Evolutionary conservation across 2,888 invertebrate genomes (phyloP).

Genomic region (Ophonus ardosiacus): DNA sequence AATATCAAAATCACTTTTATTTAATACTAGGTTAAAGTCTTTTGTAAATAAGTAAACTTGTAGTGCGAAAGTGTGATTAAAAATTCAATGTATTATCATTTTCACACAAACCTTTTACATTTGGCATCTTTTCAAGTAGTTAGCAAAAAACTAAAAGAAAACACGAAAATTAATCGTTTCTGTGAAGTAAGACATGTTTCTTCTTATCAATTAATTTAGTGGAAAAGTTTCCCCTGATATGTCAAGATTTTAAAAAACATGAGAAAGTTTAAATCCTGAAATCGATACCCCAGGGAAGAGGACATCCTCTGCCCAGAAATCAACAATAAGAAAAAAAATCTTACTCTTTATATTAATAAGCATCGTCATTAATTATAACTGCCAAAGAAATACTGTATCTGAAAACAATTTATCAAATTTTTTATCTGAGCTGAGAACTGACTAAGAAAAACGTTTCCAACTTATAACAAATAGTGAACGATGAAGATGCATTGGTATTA

Average conservation of each 20-base stretch:
- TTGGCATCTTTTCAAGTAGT: not conserved
- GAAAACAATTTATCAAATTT: slow-evolving; percentile 52
- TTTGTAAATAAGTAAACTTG: not conserved
- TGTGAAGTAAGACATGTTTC: not conserved
- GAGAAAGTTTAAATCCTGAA: slow-evolving; percentile 3
- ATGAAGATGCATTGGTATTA: slow-evolving; percentile 34
- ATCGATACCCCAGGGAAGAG: not conserved
- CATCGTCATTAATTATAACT: slow-evolving; percentile 52
- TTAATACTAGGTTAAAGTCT: too few species aligned
- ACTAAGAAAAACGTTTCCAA: slow-evolving; percentile 29
- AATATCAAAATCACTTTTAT: too few species aligned
- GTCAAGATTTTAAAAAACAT: slow-evolving; percentile 23
- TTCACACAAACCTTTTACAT: not conserved
- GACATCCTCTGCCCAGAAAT: not conserved
- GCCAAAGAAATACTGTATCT: slow-evolving; percentile 50
- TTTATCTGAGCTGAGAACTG: slow-evolving; percentile 9
- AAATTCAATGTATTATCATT: not conserved
- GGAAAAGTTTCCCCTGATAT: slow-evolving; percentile 12
- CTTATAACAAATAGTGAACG: slow-evolving; percentile 34
- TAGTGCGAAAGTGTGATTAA: not conserved
- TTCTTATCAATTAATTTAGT: slow-evolving; percentile 42
- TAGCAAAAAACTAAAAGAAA: not conserved
- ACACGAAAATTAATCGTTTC: not conserved
- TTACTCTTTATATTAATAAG: slow-evolving; percentile 34
- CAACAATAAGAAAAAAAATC: slow-evolving; percentile 34